Evolutionary conservation across 2,113 vertebrate genomes (phyloP).

Genomic region (Grantiella picta): DNA sequence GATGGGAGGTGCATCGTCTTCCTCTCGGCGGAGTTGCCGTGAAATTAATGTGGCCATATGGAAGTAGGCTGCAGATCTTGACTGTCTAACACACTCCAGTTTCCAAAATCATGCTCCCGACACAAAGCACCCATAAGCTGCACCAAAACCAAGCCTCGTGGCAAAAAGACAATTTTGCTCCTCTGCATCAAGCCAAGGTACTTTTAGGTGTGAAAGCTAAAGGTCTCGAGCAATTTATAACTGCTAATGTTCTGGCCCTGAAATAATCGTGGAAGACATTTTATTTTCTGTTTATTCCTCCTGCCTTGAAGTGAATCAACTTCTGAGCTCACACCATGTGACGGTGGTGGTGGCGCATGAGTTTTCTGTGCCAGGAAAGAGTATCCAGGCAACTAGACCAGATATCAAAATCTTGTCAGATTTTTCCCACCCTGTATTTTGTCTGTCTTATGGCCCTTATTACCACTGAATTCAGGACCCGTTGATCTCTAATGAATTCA

Average conservation of each 20-base stretch:
- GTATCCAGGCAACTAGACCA: constrained; percentile 65
- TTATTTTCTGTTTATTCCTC: constrained; percentile 53
- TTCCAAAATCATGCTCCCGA: constrained; percentile 34
- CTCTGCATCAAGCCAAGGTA: background rate
- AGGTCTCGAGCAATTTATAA: constrained; percentile 18
- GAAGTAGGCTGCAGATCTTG: constrained; percentile 55
- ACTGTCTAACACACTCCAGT: constrained; percentile 34
- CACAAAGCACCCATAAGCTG: background rate
- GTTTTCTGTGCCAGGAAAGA: constrained; percentile 30
- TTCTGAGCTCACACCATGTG: constrained; percentile 49
- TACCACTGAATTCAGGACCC: background rate
- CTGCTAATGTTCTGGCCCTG: background rate
- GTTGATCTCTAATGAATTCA: background rate
- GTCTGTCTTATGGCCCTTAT: background rate
- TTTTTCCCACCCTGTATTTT: constrained; percentile 46
- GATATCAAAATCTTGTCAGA: constrained; percentile 33
- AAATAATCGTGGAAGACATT: background rate
- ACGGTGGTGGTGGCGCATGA: background rate
- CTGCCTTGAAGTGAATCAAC: constrained; percentile 53
- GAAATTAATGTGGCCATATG: constrained; percentile 44
- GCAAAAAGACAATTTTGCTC: background rate
- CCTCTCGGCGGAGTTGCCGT: background rate
- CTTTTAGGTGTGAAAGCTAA: constrained; percentile 9
- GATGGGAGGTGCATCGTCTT: constrained; percentile 28
- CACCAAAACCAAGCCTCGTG: background rate